A percentile compares a stretch with the other conserved stretches of the same genome.
Evolutionary conservation across 2,113 vertebrate species (phyloP).

Genomic region (Rhinoptilus africanus): DNA sequence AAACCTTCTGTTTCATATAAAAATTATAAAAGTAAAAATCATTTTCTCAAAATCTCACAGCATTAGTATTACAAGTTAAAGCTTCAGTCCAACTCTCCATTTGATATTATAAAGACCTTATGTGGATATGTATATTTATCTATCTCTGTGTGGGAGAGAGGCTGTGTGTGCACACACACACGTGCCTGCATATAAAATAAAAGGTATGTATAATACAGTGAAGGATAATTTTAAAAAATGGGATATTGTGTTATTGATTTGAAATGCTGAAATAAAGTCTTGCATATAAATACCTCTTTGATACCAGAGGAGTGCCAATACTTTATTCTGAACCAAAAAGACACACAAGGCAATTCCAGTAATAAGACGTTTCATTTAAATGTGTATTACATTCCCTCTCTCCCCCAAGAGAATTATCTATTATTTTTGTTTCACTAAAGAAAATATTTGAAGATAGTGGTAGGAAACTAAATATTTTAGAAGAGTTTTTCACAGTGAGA

Average conservation of each 20-base stretch:
- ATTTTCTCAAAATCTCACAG: not conserved
- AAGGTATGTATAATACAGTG: not conserved
- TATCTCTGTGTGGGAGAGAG: not conserved
- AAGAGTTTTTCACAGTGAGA: not conserved
- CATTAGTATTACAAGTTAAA: not conserved
- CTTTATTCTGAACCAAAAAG: not conserved
- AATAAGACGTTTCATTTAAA: not conserved
- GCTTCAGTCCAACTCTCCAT: not conserved
- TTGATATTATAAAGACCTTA: not conserved
- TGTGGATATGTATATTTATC: not conserved
- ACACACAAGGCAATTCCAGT: not conserved
- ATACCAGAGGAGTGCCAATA: not conserved
- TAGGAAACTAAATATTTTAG: not conserved
- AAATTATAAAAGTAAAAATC: not conserved
- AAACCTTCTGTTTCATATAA: not conserved
- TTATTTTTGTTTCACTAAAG: not conserved
- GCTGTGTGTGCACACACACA: accelerated
- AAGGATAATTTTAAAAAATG: not conserved
- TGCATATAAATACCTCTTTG: not conserved
- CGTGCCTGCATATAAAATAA: not conserved
- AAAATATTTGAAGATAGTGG: not conserved
- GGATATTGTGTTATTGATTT: not conserved
- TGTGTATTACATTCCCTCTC: not conserved
- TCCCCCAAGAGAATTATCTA: not conserved
- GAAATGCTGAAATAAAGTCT: not conserved